Percentiles rank a stretch among this genome's conserved stretches.
Evolutionary conservation across 2,113 vertebrate species (phyloP).

Genomic region (Candoia aspera): DNA sequence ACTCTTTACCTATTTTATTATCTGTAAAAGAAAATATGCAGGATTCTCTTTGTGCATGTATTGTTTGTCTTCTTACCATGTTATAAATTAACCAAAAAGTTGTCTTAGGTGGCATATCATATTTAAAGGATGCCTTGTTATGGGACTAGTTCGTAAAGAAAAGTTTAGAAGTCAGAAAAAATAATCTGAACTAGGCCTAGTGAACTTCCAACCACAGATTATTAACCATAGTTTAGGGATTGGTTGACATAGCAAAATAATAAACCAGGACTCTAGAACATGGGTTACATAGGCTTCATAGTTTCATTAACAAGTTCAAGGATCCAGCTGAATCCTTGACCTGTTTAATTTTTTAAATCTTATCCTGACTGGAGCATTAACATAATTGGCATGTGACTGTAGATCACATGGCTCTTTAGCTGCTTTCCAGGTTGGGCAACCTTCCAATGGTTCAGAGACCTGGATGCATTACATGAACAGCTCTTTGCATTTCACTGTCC

Average conservation of each 20-base stretch:
- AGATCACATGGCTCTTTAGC: not conserved
- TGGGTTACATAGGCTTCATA: not conserved
- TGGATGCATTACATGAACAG: not conserved
- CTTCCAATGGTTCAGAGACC: not conserved
- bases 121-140: not conserved
- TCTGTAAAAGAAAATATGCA: not conserved
- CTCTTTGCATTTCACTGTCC: not conserved
- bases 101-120: not conserved
- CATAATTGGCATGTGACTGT: not conserved
- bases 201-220: not conserved
- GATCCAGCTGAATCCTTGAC: not conserved
- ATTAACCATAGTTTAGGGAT: not conserved
- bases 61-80: not conserved
- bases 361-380: not conserved
- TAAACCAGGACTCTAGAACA: not conserved
- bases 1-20: not conserved
- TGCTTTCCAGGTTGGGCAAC: not conserved
- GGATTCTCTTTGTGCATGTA: not conserved
- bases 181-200: not conserved
- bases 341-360: not conserved
- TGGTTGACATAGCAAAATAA: not conserved
- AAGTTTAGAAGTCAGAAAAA: not conserved
- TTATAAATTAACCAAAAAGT: not conserved
- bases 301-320: not conserved
- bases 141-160: not conserved